Conservation (phyloP, 2,888 invertebrate genomes). For the Lomographa bimaculata region DNA sequence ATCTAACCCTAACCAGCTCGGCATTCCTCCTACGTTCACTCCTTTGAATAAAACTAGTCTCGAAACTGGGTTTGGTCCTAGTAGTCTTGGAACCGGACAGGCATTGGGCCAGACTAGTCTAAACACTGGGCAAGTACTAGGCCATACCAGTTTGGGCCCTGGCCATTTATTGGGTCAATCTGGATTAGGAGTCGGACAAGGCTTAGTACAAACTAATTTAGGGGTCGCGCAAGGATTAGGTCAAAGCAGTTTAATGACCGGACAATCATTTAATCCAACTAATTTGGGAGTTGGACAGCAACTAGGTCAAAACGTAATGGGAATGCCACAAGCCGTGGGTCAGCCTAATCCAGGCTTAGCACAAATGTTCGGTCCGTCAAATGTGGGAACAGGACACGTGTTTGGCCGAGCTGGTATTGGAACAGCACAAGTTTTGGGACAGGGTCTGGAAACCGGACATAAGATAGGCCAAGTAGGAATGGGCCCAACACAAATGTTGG, state of each 20-base stretch:
- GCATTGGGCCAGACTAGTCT: constrained; percentile 1
- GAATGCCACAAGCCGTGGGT: constrained; percentile 8
- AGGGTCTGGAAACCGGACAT: no score
- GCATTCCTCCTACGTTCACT: constrained; percentile 31
- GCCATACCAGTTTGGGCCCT: constrained; percentile 2
- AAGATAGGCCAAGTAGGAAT: constrained; percentile 18
- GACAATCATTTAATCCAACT: constrained; percentile 3
- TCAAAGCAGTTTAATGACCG: neutral
- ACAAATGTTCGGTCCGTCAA: constrained; percentile 8
- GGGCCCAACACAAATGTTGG: constrained; percentile 9
- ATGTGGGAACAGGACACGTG: constrained; percentile 1
- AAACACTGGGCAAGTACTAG: neutral
- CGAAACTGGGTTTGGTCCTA: constrained; percentile 14
- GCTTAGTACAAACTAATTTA: constrained; percentile 1
- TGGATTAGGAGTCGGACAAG: neutral
- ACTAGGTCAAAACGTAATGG: neutral
- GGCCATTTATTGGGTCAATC: neutral
- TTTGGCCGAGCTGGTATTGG: constrained; percentile 6
- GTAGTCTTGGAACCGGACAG: constrained; percentile 2
- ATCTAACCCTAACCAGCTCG: constrained; percentile 42
- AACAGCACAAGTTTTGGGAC: constrained; percentile 1
- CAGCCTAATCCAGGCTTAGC: neutral
- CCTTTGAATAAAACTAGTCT: constrained; percentile 25
- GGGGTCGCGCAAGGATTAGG: constrained; percentile 2
- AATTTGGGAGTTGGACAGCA: neutral